Conservation (phyloP, 2,113 vertebrate species). For the Ochotona princeps region DNA sequence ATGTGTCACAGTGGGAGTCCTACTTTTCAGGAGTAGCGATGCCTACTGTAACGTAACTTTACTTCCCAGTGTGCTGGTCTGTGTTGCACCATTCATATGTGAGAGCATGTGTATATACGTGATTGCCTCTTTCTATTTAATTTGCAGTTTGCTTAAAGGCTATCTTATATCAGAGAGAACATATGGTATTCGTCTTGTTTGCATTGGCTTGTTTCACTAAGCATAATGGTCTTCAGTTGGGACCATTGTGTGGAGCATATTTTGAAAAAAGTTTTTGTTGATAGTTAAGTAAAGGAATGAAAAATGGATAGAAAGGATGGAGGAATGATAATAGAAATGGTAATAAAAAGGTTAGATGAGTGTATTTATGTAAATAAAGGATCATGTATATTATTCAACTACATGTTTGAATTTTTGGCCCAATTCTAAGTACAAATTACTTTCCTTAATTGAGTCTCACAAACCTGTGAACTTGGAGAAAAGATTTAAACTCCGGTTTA, state of each 20-base stretch:
- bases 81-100: too few relatives aligned
- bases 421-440: background rate
- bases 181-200: too few relatives aligned
- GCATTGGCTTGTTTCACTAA: too few relatives aligned
- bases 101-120: too few relatives aligned
- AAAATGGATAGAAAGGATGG: background rate
- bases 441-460: background rate
- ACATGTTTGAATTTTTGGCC: background rate
- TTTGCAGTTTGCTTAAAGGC: too few relatives aligned
- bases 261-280: background rate
- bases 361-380: background rate
- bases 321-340: background rate
- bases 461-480: background rate
- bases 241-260: background rate
- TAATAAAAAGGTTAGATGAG: background rate
- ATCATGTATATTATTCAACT: background rate
- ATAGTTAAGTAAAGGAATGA: slow-evolving; percentile 15
- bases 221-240: too few relatives aligned
- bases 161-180: too few relatives aligned
- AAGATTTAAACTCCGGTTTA: background rate
- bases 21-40: too few relatives aligned
- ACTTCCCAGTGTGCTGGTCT: too few relatives aligned
- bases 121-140: too few relatives aligned
- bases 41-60: too few relatives aligned
- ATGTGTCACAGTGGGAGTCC: too few relatives aligned